Evolutionary conservation across 2,888 invertebrate species (phyloP).

Genomic region (Hermaeophaga mercurialis): DNA sequence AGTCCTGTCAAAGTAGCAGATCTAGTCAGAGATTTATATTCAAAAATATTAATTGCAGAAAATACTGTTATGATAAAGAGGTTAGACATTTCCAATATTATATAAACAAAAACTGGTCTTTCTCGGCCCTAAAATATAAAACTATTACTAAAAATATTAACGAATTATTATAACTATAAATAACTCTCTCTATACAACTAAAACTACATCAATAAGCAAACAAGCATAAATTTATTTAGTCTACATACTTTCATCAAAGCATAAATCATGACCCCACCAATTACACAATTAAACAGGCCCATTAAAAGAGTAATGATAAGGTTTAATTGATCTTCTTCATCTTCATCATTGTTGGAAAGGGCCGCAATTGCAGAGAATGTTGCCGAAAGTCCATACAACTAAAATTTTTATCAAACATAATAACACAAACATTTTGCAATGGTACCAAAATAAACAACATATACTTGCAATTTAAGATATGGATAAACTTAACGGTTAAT

Average conservation of each 20-base stretch:
- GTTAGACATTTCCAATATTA: constrained; percentile 43
- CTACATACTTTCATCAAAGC: constrained; percentile 35
- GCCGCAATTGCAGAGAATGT: constrained; percentile 27
- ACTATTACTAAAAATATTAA: too few species aligned
- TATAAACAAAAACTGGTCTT: constrained; percentile 44
- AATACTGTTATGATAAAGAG: constrained; percentile 47
- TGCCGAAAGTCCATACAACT: constrained; percentile 33
- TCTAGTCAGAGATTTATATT: constrained; percentile 31
- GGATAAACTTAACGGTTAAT: too few species aligned
- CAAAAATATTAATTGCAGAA: constrained; percentile 42
- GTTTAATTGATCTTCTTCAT: constrained; percentile 28
- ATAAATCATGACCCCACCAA: constrained; percentile 29
- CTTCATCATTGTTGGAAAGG: constrained; percentile 20
- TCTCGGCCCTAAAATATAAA: constrained; percentile 45
- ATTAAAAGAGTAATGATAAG: constrained; percentile 32
- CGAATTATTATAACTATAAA: not conserved
- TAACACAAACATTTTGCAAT: not conserved
- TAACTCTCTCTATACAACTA: not conserved
- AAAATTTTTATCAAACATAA: too few species aligned
- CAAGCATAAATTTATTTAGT: too few species aligned
- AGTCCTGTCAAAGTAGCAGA: constrained; percentile 25
- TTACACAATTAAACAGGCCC: constrained; percentile 33
- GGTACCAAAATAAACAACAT: too few species aligned
- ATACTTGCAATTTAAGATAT: too few species aligned
- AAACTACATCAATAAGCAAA: too few species aligned